Evolutionary conservation across 1,140 invertebrate species (phyloP).

Genomic region (Drosophila ogumai): DNA sequence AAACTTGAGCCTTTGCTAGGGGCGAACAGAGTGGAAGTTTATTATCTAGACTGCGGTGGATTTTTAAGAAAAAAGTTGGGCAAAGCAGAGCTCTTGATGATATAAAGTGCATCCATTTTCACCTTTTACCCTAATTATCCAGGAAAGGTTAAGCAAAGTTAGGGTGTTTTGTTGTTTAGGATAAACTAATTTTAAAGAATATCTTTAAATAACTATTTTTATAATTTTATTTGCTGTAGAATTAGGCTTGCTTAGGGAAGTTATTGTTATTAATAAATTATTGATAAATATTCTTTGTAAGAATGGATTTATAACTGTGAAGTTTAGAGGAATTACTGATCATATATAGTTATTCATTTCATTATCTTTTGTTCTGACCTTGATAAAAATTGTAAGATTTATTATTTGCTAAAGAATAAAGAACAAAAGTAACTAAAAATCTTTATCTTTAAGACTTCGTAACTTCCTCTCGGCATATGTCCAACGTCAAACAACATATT

Average conservation of each 20-base stretch:
- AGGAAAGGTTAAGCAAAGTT: no score
- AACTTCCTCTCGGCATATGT: slow-evolving; percentile 20
- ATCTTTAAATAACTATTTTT: background rate
- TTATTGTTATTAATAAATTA: background rate
- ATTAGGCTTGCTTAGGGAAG: background rate
- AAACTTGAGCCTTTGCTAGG: slow-evolving; percentile 12
- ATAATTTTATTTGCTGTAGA: background rate
- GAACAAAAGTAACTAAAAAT: background rate
- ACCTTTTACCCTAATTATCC: background rate
- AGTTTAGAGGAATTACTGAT: no score
- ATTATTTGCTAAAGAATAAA: no score
- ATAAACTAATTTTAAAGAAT: background rate
- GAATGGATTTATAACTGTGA: no score
- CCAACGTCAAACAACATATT: slow-evolving; percentile 20
- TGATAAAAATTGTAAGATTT: no score
- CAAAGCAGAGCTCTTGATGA: background rate
- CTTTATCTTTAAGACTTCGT: slow-evolving; percentile 4
- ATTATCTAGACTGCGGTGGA: slow-evolving; percentile 4
- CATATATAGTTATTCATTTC: no score
- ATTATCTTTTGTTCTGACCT: no score
- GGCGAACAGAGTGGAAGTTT: slow-evolving; percentile 5
- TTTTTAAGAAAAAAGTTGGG: slow-evolving; percentile 1
- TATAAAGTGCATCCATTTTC: background rate
- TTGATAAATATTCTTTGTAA: background rate
- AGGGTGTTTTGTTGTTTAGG: background rate